Evolutionary conservation across 2,113 vertebrate species (phyloP).

Genomic region (Erpornis zantholeuca): DNA sequence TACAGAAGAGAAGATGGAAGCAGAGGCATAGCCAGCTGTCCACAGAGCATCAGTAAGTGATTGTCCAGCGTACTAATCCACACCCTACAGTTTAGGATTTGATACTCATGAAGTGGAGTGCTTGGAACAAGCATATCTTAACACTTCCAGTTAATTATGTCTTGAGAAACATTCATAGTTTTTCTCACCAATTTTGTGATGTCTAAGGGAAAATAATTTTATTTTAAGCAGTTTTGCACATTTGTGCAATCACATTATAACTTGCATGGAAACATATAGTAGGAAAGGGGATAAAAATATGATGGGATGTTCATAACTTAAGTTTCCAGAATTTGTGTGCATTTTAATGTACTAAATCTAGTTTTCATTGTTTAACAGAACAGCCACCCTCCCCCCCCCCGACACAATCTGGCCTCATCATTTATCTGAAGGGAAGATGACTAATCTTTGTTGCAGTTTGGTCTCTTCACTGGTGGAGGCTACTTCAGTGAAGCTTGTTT

Average conservation of each 20-base stretch:
- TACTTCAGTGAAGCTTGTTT: background rate
- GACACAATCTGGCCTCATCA: background rate
- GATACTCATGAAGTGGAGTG: background rate
- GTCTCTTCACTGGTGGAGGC: background rate
- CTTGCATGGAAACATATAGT: background rate
- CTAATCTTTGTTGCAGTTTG: background rate
- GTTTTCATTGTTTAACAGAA: background rate
- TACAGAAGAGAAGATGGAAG: background rate
- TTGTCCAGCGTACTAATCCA: accelerated
- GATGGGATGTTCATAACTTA: background rate
- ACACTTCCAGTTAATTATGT: background rate
- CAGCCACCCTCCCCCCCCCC: background rate
- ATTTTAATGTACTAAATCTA: background rate
- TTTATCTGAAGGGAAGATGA: background rate
- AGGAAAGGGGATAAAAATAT: background rate
- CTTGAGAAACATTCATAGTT: background rate
- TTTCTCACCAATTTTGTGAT: background rate
- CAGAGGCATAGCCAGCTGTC: background rate
- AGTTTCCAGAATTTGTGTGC: background rate
- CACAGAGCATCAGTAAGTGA: background rate
- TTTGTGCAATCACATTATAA: background rate
- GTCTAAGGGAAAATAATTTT: background rate
- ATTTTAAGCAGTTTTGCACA: background rate
- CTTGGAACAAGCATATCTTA: background rate
- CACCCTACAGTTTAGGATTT: background rate